Evolutionary conservation across 2,888 invertebrate genomes (phyloP), one percentile per base, ranked within the genome.

Genomic region (Panzeria rudis): DNA sequence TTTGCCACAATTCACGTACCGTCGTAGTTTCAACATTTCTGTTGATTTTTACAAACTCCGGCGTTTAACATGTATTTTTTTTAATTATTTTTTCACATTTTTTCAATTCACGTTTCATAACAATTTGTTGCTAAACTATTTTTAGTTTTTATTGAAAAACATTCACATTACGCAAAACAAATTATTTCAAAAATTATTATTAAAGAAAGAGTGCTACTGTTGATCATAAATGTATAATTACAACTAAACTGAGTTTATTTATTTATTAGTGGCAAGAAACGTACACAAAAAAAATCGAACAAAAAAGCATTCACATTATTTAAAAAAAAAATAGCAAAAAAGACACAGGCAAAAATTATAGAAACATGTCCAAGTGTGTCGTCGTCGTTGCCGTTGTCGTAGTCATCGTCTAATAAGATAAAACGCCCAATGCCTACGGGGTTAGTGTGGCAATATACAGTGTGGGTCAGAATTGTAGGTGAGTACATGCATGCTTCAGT

Each of bases 151-250:
- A 44, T 38, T 32, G 20, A 32, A 68, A 50, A 52, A n/a, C 23
- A 13, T 38, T 54, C 64, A 29, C 64, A 56, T 38, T n/a, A 2
- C n/a, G 64, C 64, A 61, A 56, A 50, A 25, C 13, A 44, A 59
- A 50, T 20, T 59, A 66, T 29, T 17, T 29, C 38, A 62, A 56
- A 29, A 15, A 68, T 59, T 38, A 59, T 68, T 76, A 47, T 20
- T 20, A 38, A 54, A 62, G 15, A 61, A 32, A 61, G 15, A 9
- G 13, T 20, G 62, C 75, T 69, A 68, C 84, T 77, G 77, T 73
- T 78, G 81, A 81, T 77, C 81, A 68, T 78, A 77, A 78, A 72
- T 81, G 84, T 78, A 81, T 71, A 84, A 81, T 79, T 81, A 72
- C 81, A 81, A 84, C 81, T 78, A 68, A 84, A 84, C 62, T 81